Percentiles rank a stretch among this genome's conserved stretches.
phyloP scores from a whole-genome alignment of 2,797 vertebrate genomes.

The Galaxias olidus region DNA sequence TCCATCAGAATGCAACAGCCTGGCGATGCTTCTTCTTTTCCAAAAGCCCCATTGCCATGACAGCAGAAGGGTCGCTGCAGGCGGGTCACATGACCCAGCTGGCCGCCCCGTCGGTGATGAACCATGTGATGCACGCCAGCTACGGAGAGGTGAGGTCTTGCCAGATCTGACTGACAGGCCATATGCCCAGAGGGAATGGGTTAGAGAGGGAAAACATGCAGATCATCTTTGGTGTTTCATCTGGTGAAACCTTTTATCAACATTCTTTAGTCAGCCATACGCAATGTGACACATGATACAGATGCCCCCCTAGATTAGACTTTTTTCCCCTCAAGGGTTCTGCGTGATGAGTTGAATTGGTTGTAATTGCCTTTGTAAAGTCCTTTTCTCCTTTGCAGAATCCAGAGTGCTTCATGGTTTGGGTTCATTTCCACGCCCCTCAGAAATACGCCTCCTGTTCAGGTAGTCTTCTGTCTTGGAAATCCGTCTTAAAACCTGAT shows the following conservation, averaged over 20 bases:
- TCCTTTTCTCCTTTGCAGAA: slow-evolving; percentile 71
- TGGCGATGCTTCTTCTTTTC: slow-evolving; percentile 94
- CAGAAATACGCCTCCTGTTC: slow-evolving; percentile 76
- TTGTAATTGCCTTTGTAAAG: neutral
- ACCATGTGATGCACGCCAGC: slow-evolving; percentile 89
- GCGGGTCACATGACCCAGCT: slow-evolving; percentile 65
- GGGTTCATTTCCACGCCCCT: slow-evolving; percentile 91
- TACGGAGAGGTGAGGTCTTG: slow-evolving; percentile 81
- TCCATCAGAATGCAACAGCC: slow-evolving; percentile 83
- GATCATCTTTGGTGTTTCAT: too few relatives aligned
- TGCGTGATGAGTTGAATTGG: neutral
- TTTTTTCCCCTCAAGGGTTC: too few relatives aligned
- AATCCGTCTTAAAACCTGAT: neutral
- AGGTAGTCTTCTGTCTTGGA: slow-evolving; percentile 72
- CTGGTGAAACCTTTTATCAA: too few relatives aligned
- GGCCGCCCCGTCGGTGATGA: slow-evolving; percentile 85
- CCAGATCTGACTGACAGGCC: neutral
- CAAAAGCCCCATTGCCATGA: slow-evolving; percentile 76
- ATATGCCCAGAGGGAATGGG: too few relatives aligned
- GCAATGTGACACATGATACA: too few relatives aligned
- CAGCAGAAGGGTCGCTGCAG: slow-evolving; percentile 61
- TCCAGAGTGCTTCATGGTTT: slow-evolving; percentile 84
- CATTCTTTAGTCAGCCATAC: too few relatives aligned
- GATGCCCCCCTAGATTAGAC: too few relatives aligned
- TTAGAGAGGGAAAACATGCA: too few relatives aligned